phyloP scores from a whole-genome alignment of 1,140 invertebrate genomes.

The Drosophila jambulina region DNA sequence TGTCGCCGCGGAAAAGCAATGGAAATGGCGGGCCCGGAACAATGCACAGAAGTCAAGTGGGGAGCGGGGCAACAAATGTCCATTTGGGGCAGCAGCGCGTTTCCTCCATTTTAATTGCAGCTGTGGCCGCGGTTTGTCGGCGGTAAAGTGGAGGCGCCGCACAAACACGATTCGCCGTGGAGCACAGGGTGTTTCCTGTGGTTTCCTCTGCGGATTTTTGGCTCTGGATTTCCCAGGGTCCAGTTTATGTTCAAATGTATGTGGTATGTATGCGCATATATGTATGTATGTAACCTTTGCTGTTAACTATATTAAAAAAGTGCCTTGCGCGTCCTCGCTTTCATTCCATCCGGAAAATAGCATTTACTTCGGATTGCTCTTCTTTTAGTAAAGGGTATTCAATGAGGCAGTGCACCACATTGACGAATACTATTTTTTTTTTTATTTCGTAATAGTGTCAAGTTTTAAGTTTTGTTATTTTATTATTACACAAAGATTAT shows the following conservation, averaged over 20 bases:
- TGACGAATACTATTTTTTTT: background rate
- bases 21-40: conserved; percentile 23
- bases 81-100: conserved; percentile 33
- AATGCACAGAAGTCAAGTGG: conserved; percentile 20
- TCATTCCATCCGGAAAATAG: conserved; percentile 19
- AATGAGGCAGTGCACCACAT: background rate
- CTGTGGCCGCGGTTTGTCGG: conserved; percentile 29
- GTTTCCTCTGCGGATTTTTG: conserved; percentile 17
- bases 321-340: conserved; percentile 16
- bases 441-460: background rate
- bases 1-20: conserved; percentile 27
- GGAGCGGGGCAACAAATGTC: conserved; percentile 57
- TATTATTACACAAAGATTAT: too few species aligned
- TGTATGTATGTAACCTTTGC: conserved; percentile 8
- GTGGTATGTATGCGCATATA: background rate
- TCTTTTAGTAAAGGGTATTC: background rate
- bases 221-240: conserved; percentile 9
- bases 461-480: too few species aligned
- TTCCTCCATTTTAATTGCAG: conserved; percentile 74
- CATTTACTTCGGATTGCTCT: conserved; percentile 28
- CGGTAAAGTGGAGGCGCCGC: conserved; percentile 28
- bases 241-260: background rate
- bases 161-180: conserved; percentile 34
- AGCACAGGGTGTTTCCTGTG: conserved; percentile 29
- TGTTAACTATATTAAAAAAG: conserved; percentile 63